Evolutionary conservation across 2,888 invertebrate genomes (phyloP).

Genomic region (Hoplodrina ambigua): DNA sequence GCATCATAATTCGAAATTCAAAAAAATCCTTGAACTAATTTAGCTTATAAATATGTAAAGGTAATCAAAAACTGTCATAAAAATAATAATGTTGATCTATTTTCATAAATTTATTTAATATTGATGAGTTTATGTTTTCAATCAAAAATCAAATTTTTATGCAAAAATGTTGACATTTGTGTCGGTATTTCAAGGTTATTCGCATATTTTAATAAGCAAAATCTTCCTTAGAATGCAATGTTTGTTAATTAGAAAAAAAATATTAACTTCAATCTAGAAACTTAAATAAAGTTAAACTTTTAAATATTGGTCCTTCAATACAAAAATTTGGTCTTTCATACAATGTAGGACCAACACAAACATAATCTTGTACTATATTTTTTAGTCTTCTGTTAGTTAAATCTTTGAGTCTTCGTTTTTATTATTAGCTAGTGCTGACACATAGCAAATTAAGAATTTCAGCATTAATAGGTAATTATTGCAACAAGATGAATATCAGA

Average conservation of each 20-base stretch:
- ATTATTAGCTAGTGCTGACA: too few species aligned
- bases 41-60: neutral
- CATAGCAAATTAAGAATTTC: too few species aligned
- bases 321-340: neutral
- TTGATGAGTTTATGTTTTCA: slow-evolving; percentile 28
- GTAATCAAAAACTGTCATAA: neutral
- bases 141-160: slow-evolving; percentile 21
- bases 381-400: too few species aligned
- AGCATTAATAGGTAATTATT: too few species aligned
- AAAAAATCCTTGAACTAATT: neutral
- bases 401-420: too few species aligned
- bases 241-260: neutral
- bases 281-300: neutral
- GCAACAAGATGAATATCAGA: neutral
- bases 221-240: neutral
- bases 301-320: neutral
- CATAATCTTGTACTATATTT: too few species aligned
- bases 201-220: neutral
- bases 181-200: slow-evolving; percentile 10
- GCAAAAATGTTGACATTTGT: neutral
- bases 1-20: neutral
- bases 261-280: neutral
- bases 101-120: slow-evolving; percentile 14
- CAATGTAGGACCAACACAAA: neutral
- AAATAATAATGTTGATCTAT: slow-evolving; percentile 5